Evolutionary conservation across 2,113 vertebrate species (phyloP), one percentile per base, ranked within the genome.

Genomic region (Peucedramus taeniatus): DNA sequence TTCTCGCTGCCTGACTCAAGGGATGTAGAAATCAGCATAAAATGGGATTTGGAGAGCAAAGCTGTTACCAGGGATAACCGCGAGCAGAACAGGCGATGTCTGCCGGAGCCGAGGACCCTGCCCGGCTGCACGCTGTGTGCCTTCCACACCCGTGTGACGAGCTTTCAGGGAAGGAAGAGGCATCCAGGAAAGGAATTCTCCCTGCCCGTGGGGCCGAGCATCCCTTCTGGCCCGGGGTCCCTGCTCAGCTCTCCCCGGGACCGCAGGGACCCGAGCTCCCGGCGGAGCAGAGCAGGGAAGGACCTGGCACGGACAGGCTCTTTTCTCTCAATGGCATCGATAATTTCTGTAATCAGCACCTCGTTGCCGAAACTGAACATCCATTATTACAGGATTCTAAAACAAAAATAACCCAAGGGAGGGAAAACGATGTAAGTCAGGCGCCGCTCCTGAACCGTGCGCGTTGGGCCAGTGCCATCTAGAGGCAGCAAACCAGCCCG

Each of bases 401-500:
- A 91, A 81, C 88, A 91, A 97, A 97, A 96, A 96, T 94, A 97
- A 96, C 81, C 71, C 39, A 45, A 27, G 80, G 56, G 37, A 64
- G 23, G 45, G 75, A 6, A 68, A 50, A 83, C n/a, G 15, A 54
- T 37, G 11, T 10, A 10, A 90, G 57, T 82, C 59, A 66, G 64
- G 11, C 74, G 30, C 53, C 15, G 53, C 61, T 81, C 50, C 83
- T 1, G 4, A 39, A 1, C 42, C 20, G 2, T 88, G 60, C 68
- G 18, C 17, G 95, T 95, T 87, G 70, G 83, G 90, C 93, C 95
- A 97, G 81, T 95, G 96, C 97, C 97, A 97, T 94, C 97, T 97
- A 97, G 94, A 97, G 97, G 93, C 83, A 75, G 71, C 75, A 69
- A 80, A 76, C 11, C 39, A 10, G 27, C 6, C 23, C 31, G 4